Base-by-base conservation (phyloP, 1,140 invertebrate genomes). In the Chymomyza costata region DNA sequence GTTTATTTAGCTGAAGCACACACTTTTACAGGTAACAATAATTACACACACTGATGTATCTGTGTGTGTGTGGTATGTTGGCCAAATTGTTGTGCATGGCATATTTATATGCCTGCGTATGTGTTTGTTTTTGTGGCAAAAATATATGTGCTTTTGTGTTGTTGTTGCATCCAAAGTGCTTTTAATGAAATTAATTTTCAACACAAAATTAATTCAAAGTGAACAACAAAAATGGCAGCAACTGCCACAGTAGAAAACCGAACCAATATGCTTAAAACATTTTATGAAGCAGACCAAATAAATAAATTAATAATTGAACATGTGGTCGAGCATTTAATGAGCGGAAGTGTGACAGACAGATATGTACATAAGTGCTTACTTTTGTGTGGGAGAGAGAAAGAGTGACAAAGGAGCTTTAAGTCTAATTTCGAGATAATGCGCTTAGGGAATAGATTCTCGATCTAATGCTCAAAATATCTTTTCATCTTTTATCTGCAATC, bases 101-200 rank as follows among this genome's bases (percentile, higher is more conserved):
- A 43, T 43, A 43, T 43, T 43, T 43, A 46, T 41, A 63, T 43
- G 48, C n/a, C 1, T 16, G 10, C 11, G 48, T 50, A 39, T 47
- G 25, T 8, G 35, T 37, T 34, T 55, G 28, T 41, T 34, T 67
- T 52, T 59, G 50, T 51, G 46, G 51, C 65, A 35, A 53, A 50
- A 28, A 54, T 59, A 43, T 73, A 46, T 56, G 39, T 55, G 34
- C 43, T 41, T 49, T 40, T 34, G 8, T 39, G 45, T 37, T 63
- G 57, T 35, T 49, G 21, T 51, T 56, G 34, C 30, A 17, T 41
- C 13, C 44, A 55, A 52, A 39, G 40, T 50, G 55, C 53, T 65
- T 67, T 66, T 54, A 71, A 66, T 78, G 66, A 71, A 76, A 78
- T 71, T 71, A 63, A 53, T 60, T 78, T 65, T 49, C 37, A 62